These are phyloP conservation scores for Lepilemur ruficaudatus DNA, from an alignment of 2,797 vertebrate species.

Conservation along the genomic window DNA sequence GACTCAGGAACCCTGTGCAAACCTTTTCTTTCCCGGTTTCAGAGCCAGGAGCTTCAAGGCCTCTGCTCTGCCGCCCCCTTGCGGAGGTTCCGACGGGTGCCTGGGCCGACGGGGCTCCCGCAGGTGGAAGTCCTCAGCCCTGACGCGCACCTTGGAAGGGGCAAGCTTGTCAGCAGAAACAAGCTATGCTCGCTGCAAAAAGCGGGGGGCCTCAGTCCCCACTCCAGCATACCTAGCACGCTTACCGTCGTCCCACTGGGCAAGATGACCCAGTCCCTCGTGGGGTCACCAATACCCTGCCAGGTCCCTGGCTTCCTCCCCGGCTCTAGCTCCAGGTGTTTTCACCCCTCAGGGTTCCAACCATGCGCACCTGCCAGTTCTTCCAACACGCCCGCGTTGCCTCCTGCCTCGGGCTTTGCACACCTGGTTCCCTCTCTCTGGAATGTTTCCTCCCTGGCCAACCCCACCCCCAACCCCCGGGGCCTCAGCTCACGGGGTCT, in stretches of 20 bases:
- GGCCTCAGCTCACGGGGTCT: no score
- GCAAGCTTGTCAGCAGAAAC: not conserved
- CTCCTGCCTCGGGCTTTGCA: not conserved
- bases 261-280: not conserved
- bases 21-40: no score
- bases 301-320: no score
- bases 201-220: not conserved
- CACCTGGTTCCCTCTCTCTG: rapidly evolving
- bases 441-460: rapidly evolving
- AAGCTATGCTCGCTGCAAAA: not conserved
- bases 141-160: not conserved
- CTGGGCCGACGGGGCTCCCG: not conserved
- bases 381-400: rapidly evolving
- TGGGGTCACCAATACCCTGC: not conserved
- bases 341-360: rapidly evolving
- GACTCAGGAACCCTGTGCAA: not conserved
- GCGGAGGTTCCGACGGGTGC: not conserved
- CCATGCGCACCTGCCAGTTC: rapidly evolving
- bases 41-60: rapidly evolving
- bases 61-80: slow-evolving; percentile 31
- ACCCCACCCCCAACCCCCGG: not conserved
- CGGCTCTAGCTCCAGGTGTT: not conserved
- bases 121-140: not conserved
- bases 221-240: no score
- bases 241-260: no score